Evolutionary conservation across 2,113 vertebrate species (phyloP).

Genomic region (Neolamprologus kungweensis): DNA sequence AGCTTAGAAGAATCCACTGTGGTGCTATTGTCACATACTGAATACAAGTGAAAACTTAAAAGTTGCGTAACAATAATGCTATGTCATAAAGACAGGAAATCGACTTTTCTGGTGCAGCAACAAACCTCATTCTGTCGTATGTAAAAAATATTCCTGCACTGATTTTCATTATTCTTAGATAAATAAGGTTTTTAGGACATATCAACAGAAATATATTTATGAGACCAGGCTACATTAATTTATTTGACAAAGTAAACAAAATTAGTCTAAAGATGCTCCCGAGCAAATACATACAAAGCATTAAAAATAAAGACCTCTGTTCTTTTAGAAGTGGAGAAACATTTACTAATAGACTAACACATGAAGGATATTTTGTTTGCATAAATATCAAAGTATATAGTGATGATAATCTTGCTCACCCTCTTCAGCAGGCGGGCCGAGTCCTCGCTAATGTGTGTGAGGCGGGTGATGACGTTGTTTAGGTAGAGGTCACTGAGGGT

Average conservation of each 20-base stretch:
- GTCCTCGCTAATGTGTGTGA: conserved; percentile 98
- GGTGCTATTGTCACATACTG: background rate
- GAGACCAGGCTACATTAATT: background rate
- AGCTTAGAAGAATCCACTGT: background rate
- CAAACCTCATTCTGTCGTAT: background rate
- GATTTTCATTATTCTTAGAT: background rate
- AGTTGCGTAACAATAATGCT: background rate
- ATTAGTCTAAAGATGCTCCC: background rate
- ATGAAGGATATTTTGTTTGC: background rate
- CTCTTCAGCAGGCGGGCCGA: conserved; percentile 98
- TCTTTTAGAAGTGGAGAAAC: background rate
- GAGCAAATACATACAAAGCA: background rate
- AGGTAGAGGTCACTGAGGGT: conserved; percentile 96
- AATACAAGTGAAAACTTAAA: background rate
- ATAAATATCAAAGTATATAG: background rate
- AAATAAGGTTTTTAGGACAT: background rate
- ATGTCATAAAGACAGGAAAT: background rate
- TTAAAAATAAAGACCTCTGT: background rate
- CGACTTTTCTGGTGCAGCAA: background rate
- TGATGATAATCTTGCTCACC: conserved; percentile 63
- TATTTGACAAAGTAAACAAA: background rate
- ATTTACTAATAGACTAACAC: background rate
- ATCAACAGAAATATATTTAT: background rate
- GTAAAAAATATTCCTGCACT: background rate
- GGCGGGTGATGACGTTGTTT: conserved; percentile 95